phyloP scores from a whole-genome alignment of 2,888 invertebrate genomes.

The Monopis laevigella region DNA sequence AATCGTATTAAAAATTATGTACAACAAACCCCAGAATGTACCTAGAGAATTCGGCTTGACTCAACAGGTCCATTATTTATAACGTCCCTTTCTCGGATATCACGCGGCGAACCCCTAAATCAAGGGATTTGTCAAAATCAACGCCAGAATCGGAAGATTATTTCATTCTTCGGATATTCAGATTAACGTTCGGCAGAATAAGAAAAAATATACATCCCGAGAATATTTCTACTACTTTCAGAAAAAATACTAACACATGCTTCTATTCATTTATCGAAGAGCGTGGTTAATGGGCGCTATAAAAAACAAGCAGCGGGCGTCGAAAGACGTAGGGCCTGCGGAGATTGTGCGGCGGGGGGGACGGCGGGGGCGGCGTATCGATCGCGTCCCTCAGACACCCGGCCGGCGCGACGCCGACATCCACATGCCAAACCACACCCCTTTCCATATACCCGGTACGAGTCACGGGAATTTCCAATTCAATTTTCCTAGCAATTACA shows the following conservation, averaged over 20 bases:
- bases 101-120: constrained; percentile 21
- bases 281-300: constrained; percentile 54
- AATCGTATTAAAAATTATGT: too few species aligned
- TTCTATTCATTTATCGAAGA: constrained; percentile 59
- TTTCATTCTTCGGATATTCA: constrained; percentile 22
- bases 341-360: constrained; percentile 49
- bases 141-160: constrained; percentile 20
- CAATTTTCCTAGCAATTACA: constrained; percentile 42
- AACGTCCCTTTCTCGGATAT: constrained; percentile 17
- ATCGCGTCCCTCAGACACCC: constrained; percentile 10
- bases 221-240: constrained; percentile 25
- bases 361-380: constrained; percentile 29
- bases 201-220: constrained; percentile 19
- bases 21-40: too few species aligned
- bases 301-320: constrained; percentile 61
- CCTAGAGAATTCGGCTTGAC: too few species aligned
- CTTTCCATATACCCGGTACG: constrained; percentile 49
- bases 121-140: constrained; percentile 22
- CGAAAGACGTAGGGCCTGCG: constrained; percentile 62
- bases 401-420: constrained; percentile 15
- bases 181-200: constrained; percentile 21
- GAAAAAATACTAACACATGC: constrained; percentile 43
- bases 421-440: constrained; percentile 50
- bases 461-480: constrained; percentile 65
- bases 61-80: constrained; percentile 23